Evolutionary conservation across 2,797 vertebrate genomes (phyloP).

Genomic region (Aotus griseimembra): DNA sequence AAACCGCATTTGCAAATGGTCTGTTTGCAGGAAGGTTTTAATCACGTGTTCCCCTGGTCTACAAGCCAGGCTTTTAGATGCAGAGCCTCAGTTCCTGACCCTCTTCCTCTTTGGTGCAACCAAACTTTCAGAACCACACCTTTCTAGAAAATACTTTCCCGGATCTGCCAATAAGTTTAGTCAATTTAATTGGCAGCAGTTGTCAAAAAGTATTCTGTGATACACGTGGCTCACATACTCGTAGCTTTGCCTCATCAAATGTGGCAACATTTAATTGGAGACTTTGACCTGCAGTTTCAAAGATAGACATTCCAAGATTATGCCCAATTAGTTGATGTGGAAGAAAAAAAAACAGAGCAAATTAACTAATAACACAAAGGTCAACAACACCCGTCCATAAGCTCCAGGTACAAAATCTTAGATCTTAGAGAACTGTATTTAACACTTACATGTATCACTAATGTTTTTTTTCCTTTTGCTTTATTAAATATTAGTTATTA

Average conservation of each 20-base stretch:
- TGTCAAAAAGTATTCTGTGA: neutral
- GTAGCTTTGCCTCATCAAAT: neutral
- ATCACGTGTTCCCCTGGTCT: neutral
- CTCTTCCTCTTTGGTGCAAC: neutral
- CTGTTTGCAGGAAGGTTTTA: neutral
- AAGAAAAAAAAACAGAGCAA: neutral
- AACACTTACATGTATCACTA: neutral
- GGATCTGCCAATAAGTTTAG: neutral
- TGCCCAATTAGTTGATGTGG: neutral
- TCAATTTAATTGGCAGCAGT: neutral
- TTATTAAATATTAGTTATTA: neutral
- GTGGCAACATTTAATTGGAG: neutral
- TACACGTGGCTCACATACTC: neutral
- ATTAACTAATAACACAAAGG: conserved; percentile 59
- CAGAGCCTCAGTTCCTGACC: neutral
- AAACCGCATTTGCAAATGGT: neutral
- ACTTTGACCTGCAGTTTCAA: conserved; percentile 41
- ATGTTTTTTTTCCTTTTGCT: neutral
- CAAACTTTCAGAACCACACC: neutral
- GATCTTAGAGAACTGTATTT: neutral
- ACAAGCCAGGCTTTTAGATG: too few relatives aligned
- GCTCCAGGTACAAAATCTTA: neutral
- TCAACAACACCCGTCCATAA: conserved; percentile 20
- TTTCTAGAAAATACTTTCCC: neutral
- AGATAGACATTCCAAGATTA: neutral